Conservation (phyloP, 2,888 invertebrate species). For the Acronicta aceris region DNA sequence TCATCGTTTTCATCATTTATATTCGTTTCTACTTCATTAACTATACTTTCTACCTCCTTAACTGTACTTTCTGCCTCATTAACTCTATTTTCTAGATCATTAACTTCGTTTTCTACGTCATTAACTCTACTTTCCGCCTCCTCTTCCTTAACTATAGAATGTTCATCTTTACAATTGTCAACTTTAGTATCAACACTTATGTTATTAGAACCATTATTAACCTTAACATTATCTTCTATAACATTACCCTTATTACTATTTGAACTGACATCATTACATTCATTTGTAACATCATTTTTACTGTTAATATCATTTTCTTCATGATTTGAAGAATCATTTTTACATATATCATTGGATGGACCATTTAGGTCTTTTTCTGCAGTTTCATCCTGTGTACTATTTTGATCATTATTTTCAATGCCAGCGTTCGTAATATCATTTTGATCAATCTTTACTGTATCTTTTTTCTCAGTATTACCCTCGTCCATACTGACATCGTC, state of each 20-base stretch:
- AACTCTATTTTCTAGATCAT: background rate
- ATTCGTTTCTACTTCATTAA: background rate
- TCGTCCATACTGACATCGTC: background rate
- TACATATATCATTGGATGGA: background rate
- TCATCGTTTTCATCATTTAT: background rate
- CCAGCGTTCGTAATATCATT: conserved; percentile 12
- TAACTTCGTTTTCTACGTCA: background rate
- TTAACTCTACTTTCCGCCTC: background rate
- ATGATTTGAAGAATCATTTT: conserved; percentile 1
- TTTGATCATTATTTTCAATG: background rate
- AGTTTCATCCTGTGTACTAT: background rate
- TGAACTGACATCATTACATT: conserved; percentile 23
- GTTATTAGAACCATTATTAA: conserved; percentile 34
- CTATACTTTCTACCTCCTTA: background rate
- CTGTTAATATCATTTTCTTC: background rate
- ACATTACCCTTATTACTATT: conserved; percentile 31
- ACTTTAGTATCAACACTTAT: conserved; percentile 12
- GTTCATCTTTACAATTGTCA: background rate
- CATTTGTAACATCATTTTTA: conserved; percentile 9
- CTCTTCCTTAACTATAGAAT: background rate
- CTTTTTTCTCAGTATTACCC: background rate
- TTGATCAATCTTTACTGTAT: background rate
- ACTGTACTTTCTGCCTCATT: background rate
- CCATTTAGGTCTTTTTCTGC: background rate
- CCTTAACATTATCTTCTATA: conserved; percentile 5